Percentiles rank a stretch among this genome's conserved stretches.
phyloP scores from a whole-genome alignment of 2,888 invertebrate species.

The Drosophila parthenogenetica region DNA sequence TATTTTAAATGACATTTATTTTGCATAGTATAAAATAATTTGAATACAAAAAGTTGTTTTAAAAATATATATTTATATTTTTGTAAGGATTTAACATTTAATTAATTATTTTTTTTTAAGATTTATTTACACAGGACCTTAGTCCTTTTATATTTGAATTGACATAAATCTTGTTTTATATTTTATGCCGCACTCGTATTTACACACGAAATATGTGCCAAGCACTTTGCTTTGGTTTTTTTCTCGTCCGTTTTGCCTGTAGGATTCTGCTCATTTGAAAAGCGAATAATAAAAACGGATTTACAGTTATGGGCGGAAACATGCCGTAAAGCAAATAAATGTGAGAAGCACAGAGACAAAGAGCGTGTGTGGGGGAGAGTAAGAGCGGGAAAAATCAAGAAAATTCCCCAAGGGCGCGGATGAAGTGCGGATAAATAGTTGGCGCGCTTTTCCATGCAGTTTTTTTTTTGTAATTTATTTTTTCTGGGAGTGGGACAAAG shows the following conservation, averaged over 20 bases:
- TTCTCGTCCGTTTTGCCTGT: slow-evolving; percentile 19
- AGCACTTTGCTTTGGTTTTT: slow-evolving; percentile 22
- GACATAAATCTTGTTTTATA: too few relatives aligned
- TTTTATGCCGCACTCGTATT: background rate
- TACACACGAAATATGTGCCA: slow-evolving; percentile 35
- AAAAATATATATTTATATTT: too few relatives aligned
- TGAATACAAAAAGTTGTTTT: too few relatives aligned
- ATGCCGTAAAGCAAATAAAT: slow-evolving; percentile 77
- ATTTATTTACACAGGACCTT: too few relatives aligned
- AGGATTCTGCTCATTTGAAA: slow-evolving; percentile 51
- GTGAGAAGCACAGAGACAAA: slow-evolving; percentile 1
- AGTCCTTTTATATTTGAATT: too few relatives aligned
- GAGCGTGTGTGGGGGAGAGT: slow-evolving; percentile 20
- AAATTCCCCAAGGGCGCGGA: slow-evolving; percentile 27
- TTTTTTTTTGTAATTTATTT: too few relatives aligned
- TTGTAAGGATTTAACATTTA: too few relatives aligned
- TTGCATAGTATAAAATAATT: too few relatives aligned
- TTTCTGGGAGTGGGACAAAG: too few relatives aligned
- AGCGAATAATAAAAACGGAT: slow-evolving; percentile 74
- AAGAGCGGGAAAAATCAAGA: slow-evolving; percentile 38
- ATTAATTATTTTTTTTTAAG: too few relatives aligned
- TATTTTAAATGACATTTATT: too few relatives aligned
- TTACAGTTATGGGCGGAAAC: slow-evolving; percentile 77
- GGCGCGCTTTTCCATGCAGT: slow-evolving; percentile 12
- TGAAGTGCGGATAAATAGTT: slow-evolving; percentile 49